phyloP scores from a whole-genome alignment of 2,113 vertebrate species.

The Mixornis gularis region DNA sequence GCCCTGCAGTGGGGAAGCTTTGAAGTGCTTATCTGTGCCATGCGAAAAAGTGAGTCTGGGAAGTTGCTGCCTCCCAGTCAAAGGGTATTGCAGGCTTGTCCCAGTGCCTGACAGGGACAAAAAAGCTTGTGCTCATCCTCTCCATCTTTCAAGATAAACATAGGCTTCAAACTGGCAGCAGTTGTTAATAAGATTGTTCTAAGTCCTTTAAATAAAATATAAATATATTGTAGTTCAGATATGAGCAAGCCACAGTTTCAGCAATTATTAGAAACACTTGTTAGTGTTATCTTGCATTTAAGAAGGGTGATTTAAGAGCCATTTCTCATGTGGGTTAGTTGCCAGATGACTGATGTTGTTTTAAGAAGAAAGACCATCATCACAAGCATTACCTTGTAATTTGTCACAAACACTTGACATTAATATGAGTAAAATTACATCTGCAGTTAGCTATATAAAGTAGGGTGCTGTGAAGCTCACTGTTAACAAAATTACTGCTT shows the following conservation, averaged over 20 bases:
- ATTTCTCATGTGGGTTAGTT: background rate
- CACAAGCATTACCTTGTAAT: background rate
- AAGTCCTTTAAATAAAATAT: background rate
- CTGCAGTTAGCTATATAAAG: background rate
- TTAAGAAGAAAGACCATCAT: background rate
- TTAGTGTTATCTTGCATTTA: background rate
- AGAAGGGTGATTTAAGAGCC: background rate
- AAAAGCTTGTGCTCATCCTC: background rate
- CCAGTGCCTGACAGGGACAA: background rate
- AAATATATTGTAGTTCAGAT: background rate
- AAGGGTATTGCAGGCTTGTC: background rate
- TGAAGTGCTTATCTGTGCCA: background rate
- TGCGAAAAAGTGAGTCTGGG: background rate
- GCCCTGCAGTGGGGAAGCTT: background rate
- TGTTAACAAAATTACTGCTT: background rate
- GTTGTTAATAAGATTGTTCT: background rate
- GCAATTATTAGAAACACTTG: background rate
- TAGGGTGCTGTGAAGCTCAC: background rate
- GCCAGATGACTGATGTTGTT: background rate
- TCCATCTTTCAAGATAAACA: background rate
- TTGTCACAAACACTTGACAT: background rate
- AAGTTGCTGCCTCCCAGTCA: background rate
- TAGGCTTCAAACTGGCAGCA: background rate
- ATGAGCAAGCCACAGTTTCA: background rate
- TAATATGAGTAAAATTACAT: background rate